Conservation (phyloP, 1,140 invertebrate genomes). For the Rhopalosiphum padi region DNA sequence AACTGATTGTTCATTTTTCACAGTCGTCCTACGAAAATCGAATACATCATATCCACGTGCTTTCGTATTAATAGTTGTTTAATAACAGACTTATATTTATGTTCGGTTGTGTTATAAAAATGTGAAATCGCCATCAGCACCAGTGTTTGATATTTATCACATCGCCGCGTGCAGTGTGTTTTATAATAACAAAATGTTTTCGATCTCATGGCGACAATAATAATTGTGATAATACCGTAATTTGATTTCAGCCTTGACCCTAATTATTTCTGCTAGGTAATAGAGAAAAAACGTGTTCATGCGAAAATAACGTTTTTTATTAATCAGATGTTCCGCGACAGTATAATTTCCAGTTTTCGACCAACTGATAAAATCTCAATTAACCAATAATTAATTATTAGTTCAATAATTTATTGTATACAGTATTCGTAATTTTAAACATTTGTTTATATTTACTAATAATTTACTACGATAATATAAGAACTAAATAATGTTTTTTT, state of each 20-base stretch:
- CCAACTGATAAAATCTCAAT: neutral
- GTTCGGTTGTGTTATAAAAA: neutral
- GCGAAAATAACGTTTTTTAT: neutral
- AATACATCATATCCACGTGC: neutral
- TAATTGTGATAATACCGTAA: neutral
- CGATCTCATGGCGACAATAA: neutral
- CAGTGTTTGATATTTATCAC: neutral
- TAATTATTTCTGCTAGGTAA: neutral
- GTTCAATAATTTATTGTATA: too few species aligned
- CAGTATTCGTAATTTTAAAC: neutral
- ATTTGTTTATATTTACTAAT: neutral
- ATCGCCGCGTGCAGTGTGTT: neutral
- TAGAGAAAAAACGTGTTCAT: neutral
- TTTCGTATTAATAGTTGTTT: neutral
- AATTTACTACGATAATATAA: too few species aligned
- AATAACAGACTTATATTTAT: neutral
- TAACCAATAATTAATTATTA: neutral
- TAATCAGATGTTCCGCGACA: neutral
- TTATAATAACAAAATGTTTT: neutral
- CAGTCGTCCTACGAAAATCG: neutral
- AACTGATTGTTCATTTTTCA: neutral
- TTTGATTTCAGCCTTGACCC: neutral
- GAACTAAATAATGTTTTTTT: neutral
- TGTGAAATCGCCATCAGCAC: neutral
- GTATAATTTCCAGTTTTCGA: neutral